These are phyloP conservation scores for Jacana jacana DNA, from an alignment of 2,113 vertebrate genomes.

Conservation along the genomic window DNA sequence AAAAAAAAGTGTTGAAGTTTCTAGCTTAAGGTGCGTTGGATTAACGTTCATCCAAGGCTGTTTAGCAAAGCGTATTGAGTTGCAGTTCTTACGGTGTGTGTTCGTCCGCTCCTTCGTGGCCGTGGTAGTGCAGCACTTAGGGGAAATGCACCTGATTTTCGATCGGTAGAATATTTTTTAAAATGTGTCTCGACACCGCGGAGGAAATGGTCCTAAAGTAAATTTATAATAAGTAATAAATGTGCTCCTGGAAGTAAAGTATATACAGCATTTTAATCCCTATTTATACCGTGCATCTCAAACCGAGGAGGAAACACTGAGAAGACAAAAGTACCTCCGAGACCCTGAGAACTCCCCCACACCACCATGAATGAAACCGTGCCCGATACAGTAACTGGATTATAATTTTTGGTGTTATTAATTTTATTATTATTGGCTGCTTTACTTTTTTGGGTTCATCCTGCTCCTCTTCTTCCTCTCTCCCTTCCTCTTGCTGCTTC, in stretches of 20 bases:
- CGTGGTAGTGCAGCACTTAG: not conserved
- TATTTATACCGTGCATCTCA: conserved; percentile 71
- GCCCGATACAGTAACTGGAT: conserved; percentile 74
- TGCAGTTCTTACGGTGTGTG: not conserved
- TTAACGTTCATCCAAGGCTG: conserved; percentile 53
- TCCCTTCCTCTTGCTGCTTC: conserved; percentile 57
- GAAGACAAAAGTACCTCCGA: conserved; percentile 74
- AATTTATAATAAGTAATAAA: conserved; percentile 62
- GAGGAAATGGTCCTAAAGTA: conserved; percentile 68
- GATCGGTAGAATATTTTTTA: conserved; percentile 20
- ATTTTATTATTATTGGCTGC: conserved; percentile 62
- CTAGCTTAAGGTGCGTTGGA: conserved; percentile 54
- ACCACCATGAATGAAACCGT: conserved; percentile 77
- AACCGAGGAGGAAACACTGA: conserved; percentile 72
- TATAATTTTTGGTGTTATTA: conserved; percentile 69
- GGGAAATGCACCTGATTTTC: conserved; percentile 68
- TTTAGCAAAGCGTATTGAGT: conserved; percentile 18
- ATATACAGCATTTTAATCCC: conserved; percentile 62
- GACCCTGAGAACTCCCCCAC: conserved; percentile 71
- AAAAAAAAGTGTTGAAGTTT: conserved; percentile 15
- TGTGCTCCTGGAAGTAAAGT: conserved; percentile 75
- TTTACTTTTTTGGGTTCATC: conserved; percentile 60
- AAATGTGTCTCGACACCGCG: conserved; percentile 63
- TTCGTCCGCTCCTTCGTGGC: conserved; percentile 3
- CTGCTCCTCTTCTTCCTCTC: conserved; percentile 62